phyloP scores from a whole-genome alignment of 2,888 invertebrate genomes.

The Lingula anatina region DNA sequence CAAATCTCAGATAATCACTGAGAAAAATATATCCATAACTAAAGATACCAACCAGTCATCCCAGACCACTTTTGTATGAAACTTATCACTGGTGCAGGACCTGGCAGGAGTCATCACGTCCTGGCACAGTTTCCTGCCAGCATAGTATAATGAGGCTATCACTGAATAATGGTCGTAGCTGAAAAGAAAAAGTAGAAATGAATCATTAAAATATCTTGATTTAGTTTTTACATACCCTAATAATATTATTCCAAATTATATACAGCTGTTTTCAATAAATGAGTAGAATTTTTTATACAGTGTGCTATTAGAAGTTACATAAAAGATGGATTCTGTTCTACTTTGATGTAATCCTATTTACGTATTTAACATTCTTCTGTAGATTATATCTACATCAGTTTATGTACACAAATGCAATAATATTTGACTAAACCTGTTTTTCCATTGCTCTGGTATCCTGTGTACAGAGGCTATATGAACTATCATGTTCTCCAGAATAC shows the following conservation, averaged over 20 bases:
- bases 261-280: no score
- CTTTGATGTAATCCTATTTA: no score
- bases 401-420: no score
- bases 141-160: constrained; percentile 82
- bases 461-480: constrained; percentile 68
- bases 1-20: no score
- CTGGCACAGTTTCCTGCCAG: constrained; percentile 71
- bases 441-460: constrained; percentile 28
- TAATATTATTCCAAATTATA: no score
- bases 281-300: no score
- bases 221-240: no score
- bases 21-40: not conserved
- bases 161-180: constrained; percentile 75
- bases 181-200: constrained; percentile 1
- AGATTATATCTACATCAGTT: no score
- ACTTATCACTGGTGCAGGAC: constrained; percentile 65
- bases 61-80: constrained; percentile 78
- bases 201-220: not conserved
- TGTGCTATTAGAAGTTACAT: no score
- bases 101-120: constrained; percentile 63
- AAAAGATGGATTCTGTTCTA: no score
- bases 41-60: constrained; percentile 68
- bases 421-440: no score
- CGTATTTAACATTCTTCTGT: no score
- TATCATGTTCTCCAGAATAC: constrained; percentile 59